Evolutionary conservation across 2,888 invertebrate species (phyloP).

Genomic region (Dicranocentrus wangi): DNA sequence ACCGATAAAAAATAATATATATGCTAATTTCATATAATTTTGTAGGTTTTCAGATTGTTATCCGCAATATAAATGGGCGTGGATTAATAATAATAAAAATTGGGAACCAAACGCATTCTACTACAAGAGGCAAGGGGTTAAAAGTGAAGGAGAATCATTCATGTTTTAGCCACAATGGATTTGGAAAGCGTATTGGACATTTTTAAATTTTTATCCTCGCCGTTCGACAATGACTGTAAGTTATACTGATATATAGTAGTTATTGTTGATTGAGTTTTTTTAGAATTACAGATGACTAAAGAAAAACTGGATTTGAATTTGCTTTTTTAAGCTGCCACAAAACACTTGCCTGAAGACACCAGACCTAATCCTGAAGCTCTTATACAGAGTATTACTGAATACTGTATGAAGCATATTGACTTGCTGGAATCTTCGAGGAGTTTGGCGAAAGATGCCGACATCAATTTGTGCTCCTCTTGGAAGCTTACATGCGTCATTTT

Average conservation of each 20-base stretch:
- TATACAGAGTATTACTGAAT: conserved; percentile 25
- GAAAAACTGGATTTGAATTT: too few species aligned
- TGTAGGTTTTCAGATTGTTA: too few species aligned
- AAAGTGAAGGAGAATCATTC: too few species aligned
- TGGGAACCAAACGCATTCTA: too few species aligned
- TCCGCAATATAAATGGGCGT: too few species aligned
- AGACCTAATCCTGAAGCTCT: conserved; percentile 22
- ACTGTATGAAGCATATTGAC: conserved; percentile 27
- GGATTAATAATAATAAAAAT: too few species aligned
- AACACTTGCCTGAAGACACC: not conserved
- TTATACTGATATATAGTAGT: not conserved
- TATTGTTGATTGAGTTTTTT: not conserved
- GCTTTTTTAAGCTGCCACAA: too few species aligned
- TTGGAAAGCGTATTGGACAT: conserved; percentile 41
- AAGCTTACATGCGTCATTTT: conserved; percentile 62
- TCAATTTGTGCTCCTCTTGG: conserved; percentile 50
- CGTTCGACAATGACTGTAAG: conserved; percentile 38
- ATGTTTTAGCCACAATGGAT: too few species aligned
- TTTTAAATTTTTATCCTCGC: conserved; percentile 47
- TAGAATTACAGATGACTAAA: too few species aligned
- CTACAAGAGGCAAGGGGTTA: too few species aligned
- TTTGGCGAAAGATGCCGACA: not conserved
- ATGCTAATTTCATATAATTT: too few species aligned
- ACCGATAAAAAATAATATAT: too few species aligned
- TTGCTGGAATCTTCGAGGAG: conserved; percentile 41